These are phyloP conservation scores for Pomatostomus ruficeps DNA, from an alignment of 2,113 vertebrate genomes.

Conservation along the genomic window DNA sequence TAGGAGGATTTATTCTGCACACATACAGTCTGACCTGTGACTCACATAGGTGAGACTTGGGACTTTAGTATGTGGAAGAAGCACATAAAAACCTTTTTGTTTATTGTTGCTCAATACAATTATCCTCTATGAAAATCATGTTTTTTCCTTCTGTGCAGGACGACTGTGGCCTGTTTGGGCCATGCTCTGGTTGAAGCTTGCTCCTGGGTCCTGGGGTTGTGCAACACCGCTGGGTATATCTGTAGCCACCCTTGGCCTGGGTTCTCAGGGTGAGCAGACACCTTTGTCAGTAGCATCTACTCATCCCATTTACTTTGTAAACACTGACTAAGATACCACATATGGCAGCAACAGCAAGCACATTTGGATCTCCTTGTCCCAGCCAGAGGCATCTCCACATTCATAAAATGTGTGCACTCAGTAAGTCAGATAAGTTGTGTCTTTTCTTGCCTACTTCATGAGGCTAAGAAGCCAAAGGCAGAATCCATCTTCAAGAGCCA, in stretches of 20 bases:
- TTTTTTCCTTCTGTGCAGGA: neutral
- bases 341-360: neutral
- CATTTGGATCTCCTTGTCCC: neutral
- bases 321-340: neutral
- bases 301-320: neutral
- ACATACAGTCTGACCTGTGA: neutral
- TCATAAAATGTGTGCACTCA: accelerated
- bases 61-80: neutral
- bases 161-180: neutral
- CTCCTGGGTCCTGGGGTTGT: neutral
- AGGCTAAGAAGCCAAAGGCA: neutral
- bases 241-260: neutral
- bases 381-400: neutral
- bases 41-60: neutral
- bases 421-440: neutral
- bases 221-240: accelerated
- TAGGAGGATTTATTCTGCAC: neutral
- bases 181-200: neutral
- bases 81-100: neutral
- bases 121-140: neutral
- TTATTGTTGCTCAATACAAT: neutral
- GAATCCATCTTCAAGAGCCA: neutral
- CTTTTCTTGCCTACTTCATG: neutral
- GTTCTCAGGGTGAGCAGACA: neutral
- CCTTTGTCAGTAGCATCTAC: neutral